phyloP scores from a whole-genome alignment of 2,797 vertebrate species.

The Sarcophilus harrisii region DNA sequence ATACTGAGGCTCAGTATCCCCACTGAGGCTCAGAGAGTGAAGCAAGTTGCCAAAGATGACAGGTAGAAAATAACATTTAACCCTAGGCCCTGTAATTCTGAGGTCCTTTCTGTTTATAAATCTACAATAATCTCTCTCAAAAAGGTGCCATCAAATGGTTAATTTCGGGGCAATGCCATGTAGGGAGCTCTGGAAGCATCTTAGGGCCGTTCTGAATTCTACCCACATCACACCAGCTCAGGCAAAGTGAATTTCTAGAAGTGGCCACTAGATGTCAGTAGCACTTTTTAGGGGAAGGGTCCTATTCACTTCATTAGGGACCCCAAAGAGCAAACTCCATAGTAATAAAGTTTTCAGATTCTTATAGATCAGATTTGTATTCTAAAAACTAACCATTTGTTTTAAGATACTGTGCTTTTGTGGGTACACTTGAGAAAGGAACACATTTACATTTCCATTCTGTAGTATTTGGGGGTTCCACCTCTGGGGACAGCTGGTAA shows the following conservation, averaged over 20 bases:
- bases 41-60: background rate
- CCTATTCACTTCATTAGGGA: background rate
- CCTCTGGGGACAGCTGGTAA: background rate
- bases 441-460: background rate
- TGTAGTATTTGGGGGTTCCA: background rate
- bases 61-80: background rate
- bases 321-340: background rate
- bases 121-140: background rate
- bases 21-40: background rate
- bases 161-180: background rate
- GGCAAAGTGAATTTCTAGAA: slow-evolving; percentile 29
- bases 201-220: background rate
- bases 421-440: background rate
- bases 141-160: background rate
- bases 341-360: background rate
- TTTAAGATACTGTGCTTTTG: background rate
- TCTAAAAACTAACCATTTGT: background rate
- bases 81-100: background rate
- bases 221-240: background rate
- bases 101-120: background rate
- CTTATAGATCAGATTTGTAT: background rate
- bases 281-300: slow-evolving; percentile 22
- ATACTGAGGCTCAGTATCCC: background rate
- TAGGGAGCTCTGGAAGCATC: background rate
- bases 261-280: slow-evolving; percentile 65